phyloP scores from a whole-genome alignment of 2,797 vertebrate species.

The Sebastes itinus region DNA sequence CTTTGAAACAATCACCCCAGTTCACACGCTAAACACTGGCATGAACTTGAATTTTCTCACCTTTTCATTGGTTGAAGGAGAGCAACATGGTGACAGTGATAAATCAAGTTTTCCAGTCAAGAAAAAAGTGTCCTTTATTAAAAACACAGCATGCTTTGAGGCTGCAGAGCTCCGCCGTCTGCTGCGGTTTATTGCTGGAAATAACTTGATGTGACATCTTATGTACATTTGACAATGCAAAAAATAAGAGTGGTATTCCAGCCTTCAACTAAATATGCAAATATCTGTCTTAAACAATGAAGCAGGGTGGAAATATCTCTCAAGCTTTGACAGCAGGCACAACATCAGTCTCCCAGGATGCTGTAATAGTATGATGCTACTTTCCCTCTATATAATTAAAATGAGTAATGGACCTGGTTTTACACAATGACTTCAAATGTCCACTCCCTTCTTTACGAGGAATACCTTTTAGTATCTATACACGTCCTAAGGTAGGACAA shows the following conservation, averaged over 20 bases:
- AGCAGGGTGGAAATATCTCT: not conserved
- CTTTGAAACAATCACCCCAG: constrained; percentile 69
- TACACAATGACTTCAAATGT: not conserved
- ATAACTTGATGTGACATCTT: not conserved
- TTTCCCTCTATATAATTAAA: not conserved
- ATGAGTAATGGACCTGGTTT: not conserved
- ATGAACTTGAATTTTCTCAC: not conserved
- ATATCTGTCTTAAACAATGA: not conserved
- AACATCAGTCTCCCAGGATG: not conserved
- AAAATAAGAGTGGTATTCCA: not conserved
- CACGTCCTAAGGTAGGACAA: not conserved
- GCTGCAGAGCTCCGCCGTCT: not conserved
- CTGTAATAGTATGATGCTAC: not conserved
- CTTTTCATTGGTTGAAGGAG: not conserved
- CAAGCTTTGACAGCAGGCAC: not conserved
- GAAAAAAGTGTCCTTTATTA: not conserved
- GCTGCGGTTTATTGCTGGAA: not conserved
- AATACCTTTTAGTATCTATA: not conserved
- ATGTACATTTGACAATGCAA: not conserved
- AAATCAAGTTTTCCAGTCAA: not conserved
- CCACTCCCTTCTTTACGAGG: not conserved
- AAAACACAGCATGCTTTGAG: not conserved
- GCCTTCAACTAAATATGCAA: not conserved
- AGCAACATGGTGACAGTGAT: not conserved
- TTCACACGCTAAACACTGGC: not conserved